Evolutionary conservation across 92 coral and sea anemone genomes (phyloP).

Genomic region (Phymanthus crucifer): DNA sequence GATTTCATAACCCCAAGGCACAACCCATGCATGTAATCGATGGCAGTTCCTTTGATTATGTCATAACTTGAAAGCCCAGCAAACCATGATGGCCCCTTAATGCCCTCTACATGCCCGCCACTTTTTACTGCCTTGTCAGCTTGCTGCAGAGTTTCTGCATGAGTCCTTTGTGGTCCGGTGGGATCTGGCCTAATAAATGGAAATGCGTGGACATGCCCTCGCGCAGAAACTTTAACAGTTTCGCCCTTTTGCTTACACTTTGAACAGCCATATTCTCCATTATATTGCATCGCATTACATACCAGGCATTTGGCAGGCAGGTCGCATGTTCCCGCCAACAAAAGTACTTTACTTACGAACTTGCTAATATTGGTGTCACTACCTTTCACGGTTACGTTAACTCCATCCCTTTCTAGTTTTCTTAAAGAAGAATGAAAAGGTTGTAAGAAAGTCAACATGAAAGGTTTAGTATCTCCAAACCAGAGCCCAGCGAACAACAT

Average conservation of each 20-base stretch:
- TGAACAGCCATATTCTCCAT: slow-evolving; percentile 53
- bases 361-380: neutral
- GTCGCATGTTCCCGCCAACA: slow-evolving; percentile 53
- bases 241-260: slow-evolving; percentile 57
- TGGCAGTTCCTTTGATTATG: slow-evolving; percentile 50
- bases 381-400: slow-evolving; percentile 15
- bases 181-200: slow-evolving; percentile 44
- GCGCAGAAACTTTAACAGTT: slow-evolving; percentile 44
- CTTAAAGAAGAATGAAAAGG: slow-evolving; percentile 48
- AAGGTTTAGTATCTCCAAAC: slow-evolving; percentile 60
- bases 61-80: slow-evolving; percentile 50
- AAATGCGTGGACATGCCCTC: slow-evolving; percentile 54
- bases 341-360: slow-evolving; percentile 39
- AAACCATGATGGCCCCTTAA: slow-evolving; percentile 63
- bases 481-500: slow-evolving; percentile 66
- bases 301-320: slow-evolving; percentile 62
- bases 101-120: slow-evolving; percentile 23
- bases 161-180: slow-evolving; percentile 39
- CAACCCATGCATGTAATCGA: slow-evolving; percentile 64
- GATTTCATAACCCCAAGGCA: slow-evolving; percentile 55
- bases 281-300: slow-evolving; percentile 47
- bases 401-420: slow-evolving; percentile 47
- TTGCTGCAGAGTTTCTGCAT: slow-evolving; percentile 31
- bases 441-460: slow-evolving; percentile 56
- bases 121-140: slow-evolving; percentile 43